A percentile compares a stretch with the other conserved stretches of the same genome.
phyloP scores from a whole-genome alignment of 2,888 invertebrate species.

The Arge pagana region DNA sequence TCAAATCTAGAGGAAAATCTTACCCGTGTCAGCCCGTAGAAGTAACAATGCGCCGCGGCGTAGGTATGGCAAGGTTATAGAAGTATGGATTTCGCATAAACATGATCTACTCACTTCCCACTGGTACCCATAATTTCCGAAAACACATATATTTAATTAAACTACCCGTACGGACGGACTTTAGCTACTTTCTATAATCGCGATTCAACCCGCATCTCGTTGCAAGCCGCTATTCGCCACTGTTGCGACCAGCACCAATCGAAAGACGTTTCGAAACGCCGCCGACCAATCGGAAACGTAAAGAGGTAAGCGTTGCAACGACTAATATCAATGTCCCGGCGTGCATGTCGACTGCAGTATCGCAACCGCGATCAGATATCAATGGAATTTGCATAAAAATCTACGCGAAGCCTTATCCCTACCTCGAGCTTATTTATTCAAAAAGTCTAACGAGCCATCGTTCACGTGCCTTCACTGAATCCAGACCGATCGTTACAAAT shows the following conservation, averaged over 20 bases:
- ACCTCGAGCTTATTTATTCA: conserved; percentile 31
- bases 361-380: conserved; percentile 51
- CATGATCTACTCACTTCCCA: conserved; percentile 20
- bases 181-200: conserved; percentile 35
- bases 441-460: conserved; percentile 5
- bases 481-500: conserved; percentile 1
- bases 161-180: conserved; percentile 29
- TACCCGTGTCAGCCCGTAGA: too few relatives aligned
- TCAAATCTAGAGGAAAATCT: too few relatives aligned
- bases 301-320: conserved; percentile 34
- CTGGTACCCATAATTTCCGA: conserved; percentile 35
- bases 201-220: conserved; percentile 34
- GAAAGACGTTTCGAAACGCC: conserved; percentile 30
- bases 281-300: conserved; percentile 30
- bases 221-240: conserved; percentile 24
- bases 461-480: background rate
- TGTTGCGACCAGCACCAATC: conserved; percentile 29
- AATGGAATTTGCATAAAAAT: conserved; percentile 57
- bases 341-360: conserved; percentile 43
- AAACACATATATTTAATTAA: conserved; percentile 42
- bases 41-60: conserved; percentile 8
- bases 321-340: conserved; percentile 38
- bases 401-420: conserved; percentile 42
- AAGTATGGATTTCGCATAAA: conserved; percentile 26
- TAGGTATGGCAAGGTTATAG: conserved; percentile 12